Percentiles rank a stretch among this genome's conserved stretches.
Evolutionary conservation across 2,888 invertebrate genomes (phyloP).

Genomic region (Amphipoea oculea): DNA sequence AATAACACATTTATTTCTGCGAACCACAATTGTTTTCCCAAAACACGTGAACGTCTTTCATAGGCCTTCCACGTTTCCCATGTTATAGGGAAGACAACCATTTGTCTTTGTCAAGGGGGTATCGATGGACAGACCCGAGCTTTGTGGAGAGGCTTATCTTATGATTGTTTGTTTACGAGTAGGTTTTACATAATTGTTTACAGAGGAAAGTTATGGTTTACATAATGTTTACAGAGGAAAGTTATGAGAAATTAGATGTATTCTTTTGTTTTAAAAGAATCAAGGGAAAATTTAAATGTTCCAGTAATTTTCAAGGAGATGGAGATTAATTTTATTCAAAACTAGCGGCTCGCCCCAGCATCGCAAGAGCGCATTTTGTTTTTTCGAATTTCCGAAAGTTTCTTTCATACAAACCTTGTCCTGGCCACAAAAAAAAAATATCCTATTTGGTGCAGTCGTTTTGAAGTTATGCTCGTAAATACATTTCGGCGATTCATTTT

Average conservation of each 20-base stretch:
- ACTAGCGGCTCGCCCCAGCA: too few relatives aligned
- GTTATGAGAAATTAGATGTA: not conserved
- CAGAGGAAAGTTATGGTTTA: not conserved
- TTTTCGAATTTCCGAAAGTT: too few relatives aligned
- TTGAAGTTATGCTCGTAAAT: too few relatives aligned
- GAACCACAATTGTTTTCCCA: slow-evolving; percentile 22
- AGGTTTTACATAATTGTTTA: not conserved
- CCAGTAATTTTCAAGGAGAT: not conserved
- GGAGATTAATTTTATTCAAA: not conserved
- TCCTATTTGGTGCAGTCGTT: too few relatives aligned
- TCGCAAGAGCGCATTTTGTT: too few relatives aligned
- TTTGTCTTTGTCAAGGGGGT: slow-evolving; percentile 51
- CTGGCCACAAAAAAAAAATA: too few relatives aligned
- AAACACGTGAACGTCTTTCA: slow-evolving; percentile 16
- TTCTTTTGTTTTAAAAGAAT: not conserved
- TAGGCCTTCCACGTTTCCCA: slow-evolving; percentile 30
- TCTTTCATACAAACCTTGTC: too few relatives aligned
- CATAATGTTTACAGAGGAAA: not conserved
- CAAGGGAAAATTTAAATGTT: not conserved
- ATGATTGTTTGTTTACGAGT: slow-evolving; percentile 1
- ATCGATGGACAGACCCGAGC: slow-evolving; percentile 11
- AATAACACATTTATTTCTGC: slow-evolving; percentile 6
- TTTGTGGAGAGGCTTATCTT: not conserved
- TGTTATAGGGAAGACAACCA: slow-evolving; percentile 30
- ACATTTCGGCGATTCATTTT: too few relatives aligned